Conservation (phyloP, 2,113 vertebrate species). For the Zingel zingel region DNA sequence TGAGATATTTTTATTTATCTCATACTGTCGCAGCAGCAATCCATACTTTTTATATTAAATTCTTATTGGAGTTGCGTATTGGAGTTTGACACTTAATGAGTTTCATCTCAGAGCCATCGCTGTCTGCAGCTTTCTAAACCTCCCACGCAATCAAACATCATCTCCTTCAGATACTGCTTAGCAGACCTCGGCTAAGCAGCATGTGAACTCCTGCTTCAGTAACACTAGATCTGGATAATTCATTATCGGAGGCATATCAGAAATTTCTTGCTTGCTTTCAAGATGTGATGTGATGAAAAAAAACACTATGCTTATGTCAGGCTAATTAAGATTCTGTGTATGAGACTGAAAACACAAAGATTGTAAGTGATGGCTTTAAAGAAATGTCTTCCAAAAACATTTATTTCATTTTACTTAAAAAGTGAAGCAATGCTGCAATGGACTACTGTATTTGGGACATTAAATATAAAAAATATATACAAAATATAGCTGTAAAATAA, state of each 20-base stretch:
- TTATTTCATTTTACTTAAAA: no score
- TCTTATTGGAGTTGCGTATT: conserved; percentile 73
- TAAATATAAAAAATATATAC: no score
- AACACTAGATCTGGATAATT: conserved; percentile 25
- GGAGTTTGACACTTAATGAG: conserved; percentile 76
- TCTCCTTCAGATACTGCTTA: conserved; percentile 33
- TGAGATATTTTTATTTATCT: conserved; percentile 65
- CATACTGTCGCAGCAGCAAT: conserved; percentile 59
- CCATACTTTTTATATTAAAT: conserved; percentile 75
- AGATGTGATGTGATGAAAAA: conserved; percentile 3
- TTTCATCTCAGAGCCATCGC: conserved; percentile 67
- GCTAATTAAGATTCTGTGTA: background rate
- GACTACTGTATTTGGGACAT: no score
- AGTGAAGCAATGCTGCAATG: no score
- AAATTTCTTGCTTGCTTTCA: conserved; percentile 5
- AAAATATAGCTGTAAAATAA: no score
- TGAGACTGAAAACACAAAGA: background rate
- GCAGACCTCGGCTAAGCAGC: background rate
- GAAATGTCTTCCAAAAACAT: no score
- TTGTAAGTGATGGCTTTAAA: no score
- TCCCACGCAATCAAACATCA: conserved; percentile 65
- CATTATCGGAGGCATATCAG: background rate
- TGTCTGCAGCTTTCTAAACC: conserved; percentile 44
- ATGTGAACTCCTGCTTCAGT: conserved; percentile 41
- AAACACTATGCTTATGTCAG: conserved; percentile 1